These are phyloP conservation scores for Tigriopus californicus DNA, from an alignment of 2,888 invertebrate species.

Conservation along the genomic window DNA sequence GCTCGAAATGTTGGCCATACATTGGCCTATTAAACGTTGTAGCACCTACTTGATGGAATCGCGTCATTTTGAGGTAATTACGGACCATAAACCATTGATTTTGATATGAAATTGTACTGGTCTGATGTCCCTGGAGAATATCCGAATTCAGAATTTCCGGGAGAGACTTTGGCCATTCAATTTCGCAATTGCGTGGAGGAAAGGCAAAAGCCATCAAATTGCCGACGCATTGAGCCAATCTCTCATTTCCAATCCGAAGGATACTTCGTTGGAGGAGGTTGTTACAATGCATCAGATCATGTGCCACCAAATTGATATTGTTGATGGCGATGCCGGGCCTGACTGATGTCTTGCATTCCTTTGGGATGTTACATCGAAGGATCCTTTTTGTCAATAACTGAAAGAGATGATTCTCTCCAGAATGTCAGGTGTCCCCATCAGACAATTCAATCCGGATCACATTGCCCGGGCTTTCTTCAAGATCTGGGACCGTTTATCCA, in stretches of 20 bases:
- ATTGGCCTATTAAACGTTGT: neutral
- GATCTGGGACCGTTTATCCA: neutral
- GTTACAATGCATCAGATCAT: too few species aligned
- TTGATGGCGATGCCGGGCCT: neutral
- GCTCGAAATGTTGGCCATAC: neutral
- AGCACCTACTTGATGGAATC: neutral
- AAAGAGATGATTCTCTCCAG: neutral
- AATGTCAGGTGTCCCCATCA: too few species aligned
- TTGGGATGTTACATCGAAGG: neutral
- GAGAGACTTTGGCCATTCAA: neutral
- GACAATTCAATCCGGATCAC: too few species aligned
- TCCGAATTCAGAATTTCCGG: neutral
- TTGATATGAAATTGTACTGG: neutral
- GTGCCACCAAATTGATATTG: too few species aligned
- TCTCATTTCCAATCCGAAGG: neutral
- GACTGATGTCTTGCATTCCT: neutral
- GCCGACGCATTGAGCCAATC: neutral
- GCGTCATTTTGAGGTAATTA: neutral
- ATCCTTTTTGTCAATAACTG: neutral
- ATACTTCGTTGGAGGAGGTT: neutral
- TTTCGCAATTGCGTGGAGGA: neutral
- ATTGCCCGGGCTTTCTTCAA: neutral
- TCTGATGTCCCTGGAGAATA: neutral
- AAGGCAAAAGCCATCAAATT: neutral
- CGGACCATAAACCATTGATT: neutral